phyloP scores from a whole-genome alignment of 2,113 vertebrate species.

The Cyanocitta stelleri region DNA sequence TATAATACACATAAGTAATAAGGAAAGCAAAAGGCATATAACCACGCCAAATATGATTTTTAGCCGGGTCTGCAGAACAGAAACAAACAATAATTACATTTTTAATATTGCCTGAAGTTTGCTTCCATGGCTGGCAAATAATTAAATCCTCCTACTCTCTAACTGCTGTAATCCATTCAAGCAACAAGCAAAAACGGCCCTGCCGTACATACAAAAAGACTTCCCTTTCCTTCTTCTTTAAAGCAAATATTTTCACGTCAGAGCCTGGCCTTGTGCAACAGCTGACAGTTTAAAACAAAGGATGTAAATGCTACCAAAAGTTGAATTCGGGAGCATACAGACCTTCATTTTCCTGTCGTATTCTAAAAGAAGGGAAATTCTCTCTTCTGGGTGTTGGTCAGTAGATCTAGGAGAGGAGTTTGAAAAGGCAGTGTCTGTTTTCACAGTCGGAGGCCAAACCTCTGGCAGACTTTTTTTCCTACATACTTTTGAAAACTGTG shows the following conservation, averaged over 20 bases:
- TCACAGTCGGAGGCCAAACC: slow-evolving; percentile 65
- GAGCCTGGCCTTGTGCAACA: slow-evolving; percentile 15
- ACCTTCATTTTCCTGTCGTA: slow-evolving; percentile 77
- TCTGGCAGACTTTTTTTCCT: slow-evolving; percentile 48
- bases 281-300: slow-evolving; percentile 24
- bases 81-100: slow-evolving; percentile 55
- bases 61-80: slow-evolving; percentile 69
- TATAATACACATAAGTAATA: slow-evolving; percentile 70
- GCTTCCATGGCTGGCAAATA: not conserved
- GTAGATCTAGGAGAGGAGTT: slow-evolving; percentile 59
- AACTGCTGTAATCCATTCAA: slow-evolving; percentile 39
- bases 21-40: slow-evolving; percentile 64
- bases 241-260: slow-evolving; percentile 26
- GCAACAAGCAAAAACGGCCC: slow-evolving; percentile 29
- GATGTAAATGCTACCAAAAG: not conserved
- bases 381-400: slow-evolving; percentile 66
- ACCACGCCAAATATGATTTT: slow-evolving; percentile 73
- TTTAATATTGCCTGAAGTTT: not conserved
- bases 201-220: slow-evolving; percentile 18
- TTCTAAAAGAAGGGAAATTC: slow-evolving; percentile 60
- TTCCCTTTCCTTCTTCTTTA: slow-evolving; percentile 36
- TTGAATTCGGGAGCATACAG: slow-evolving; percentile 46
- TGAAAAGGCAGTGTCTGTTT: slow-evolving; percentile 69
- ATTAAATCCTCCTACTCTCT: slow-evolving; percentile 30
- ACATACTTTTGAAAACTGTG: slow-evolving; percentile 66